Percentiles rank a stretch among this genome's conserved stretches.
phyloP scores from a whole-genome alignment of 2,888 invertebrate species.

The Schizaphis graminum region DNA sequence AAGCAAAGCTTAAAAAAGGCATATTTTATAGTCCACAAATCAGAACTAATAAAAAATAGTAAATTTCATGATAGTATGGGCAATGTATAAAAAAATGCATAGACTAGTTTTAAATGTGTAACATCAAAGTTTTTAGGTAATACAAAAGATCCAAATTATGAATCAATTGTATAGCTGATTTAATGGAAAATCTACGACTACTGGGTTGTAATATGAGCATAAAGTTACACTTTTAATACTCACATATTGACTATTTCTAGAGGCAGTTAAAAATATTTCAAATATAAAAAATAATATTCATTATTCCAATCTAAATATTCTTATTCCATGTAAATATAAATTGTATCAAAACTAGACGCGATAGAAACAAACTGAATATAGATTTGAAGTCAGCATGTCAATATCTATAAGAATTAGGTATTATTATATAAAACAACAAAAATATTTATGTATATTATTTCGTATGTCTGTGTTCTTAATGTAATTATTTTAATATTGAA shows the following conservation, averaged over 20 bases:
- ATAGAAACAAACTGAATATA: neutral
- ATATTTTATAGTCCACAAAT: too few relatives aligned
- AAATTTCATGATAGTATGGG: slow-evolving; percentile 67
- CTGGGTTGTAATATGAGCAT: slow-evolving; percentile 70
- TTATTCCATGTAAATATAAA: neutral
- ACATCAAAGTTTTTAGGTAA: slow-evolving; percentile 65
- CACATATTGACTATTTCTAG: neutral
- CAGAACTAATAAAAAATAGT: too few relatives aligned
- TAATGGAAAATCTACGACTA: slow-evolving; percentile 64
- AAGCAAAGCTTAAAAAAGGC: too few relatives aligned
- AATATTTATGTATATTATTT: neutral
- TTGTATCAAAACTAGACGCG: neutral
- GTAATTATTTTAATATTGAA: neutral
- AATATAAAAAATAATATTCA: too few relatives aligned
- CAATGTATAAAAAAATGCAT: slow-evolving; percentile 66
- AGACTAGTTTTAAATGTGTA: slow-evolving; percentile 64
- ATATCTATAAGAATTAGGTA: neutral
- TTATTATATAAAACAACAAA: neutral
- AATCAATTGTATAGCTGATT: slow-evolving; percentile 66
- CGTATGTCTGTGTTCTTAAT: neutral
- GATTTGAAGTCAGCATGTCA: neutral
- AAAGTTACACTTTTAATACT: slow-evolving; percentile 69
- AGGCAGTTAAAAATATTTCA: too few relatives aligned
- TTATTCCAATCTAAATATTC: too few relatives aligned
- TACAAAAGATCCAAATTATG: slow-evolving; percentile 65